phyloP scores from a whole-genome alignment of 2,797 vertebrate species.

The Notamacropus eugenii region DNA sequence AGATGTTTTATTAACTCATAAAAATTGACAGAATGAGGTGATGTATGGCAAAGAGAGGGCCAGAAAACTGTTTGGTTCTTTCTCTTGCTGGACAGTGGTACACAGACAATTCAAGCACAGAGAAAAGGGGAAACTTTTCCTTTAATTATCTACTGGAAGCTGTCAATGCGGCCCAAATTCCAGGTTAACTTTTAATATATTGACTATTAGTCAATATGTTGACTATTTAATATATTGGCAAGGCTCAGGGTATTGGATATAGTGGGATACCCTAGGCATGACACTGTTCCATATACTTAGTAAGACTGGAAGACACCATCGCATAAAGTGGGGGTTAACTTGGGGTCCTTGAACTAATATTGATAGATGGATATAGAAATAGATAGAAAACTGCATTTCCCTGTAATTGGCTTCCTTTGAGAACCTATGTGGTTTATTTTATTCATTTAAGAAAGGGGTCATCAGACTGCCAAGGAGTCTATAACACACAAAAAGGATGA shows the following conservation, averaged over 20 bases:
- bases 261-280: neutral
- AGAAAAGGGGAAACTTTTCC: neutral
- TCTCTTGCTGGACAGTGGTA: neutral
- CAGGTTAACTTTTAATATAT: neutral
- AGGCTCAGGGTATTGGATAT: neutral
- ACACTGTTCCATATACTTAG: neutral
- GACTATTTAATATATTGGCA: neutral
- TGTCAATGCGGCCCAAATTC: neutral
- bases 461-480: neutral
- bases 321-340: neutral
- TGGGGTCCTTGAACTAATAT: neutral
- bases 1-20: conserved; percentile 63
- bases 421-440: neutral
- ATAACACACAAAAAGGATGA: neutral
- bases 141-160: neutral
- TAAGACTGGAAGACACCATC: neutral
- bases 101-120: neutral
- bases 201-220: neutral
- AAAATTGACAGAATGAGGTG: conserved; percentile 68
- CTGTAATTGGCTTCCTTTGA: neutral
- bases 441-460: neutral
- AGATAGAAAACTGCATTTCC: neutral
- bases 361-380: neutral
- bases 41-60: conserved; percentile 29
- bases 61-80: neutral